A percentile compares a stretch with the other conserved stretches of the same genome.
Conservation (phyloP, 2,888 invertebrate genomes). For the Noctua janthina region DNA sequence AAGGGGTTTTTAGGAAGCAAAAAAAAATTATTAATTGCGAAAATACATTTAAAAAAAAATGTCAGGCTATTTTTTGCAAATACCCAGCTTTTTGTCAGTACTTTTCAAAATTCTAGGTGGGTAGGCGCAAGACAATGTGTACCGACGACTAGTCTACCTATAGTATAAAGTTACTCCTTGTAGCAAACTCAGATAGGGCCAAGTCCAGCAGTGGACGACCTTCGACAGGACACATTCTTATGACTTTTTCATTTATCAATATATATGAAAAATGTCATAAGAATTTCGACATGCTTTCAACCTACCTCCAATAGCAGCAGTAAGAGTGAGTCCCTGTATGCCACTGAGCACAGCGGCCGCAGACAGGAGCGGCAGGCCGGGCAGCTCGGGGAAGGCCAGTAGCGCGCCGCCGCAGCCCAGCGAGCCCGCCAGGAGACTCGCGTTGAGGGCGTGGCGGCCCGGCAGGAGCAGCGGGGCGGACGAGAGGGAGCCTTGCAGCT, state of each 20-base stretch:
- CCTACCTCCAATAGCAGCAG: slow-evolving; percentile 96
- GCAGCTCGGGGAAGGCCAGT: slow-evolving; percentile 90
- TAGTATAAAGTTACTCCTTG: background rate
- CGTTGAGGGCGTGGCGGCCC: slow-evolving; percentile 95
- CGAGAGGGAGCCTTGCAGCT: slow-evolving; percentile 95
- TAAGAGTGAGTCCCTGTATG: slow-evolving; percentile 96
- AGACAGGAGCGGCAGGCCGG: slow-evolving; percentile 94
- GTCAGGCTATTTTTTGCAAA: background rate
- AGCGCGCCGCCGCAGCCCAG: slow-evolving; percentile 93
- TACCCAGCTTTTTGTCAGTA: background rate
- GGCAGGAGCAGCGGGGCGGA: slow-evolving; percentile 96
- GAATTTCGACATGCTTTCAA: background rate
- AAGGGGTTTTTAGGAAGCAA: background rate
- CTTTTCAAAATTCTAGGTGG: background rate
- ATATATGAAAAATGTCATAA: background rate
- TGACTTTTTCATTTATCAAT: too few relatives aligned
- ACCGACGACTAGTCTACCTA: background rate
- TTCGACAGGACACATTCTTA: too few relatives aligned
- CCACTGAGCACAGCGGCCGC: slow-evolving; percentile 94
- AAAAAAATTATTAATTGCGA: background rate
- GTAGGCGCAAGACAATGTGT: background rate
- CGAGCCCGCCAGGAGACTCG: slow-evolving; percentile 92
- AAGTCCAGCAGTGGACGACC: background rate
- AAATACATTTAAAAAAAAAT: background rate
- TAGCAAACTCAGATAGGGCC: background rate